phyloP scores from a whole-genome alignment of 2,797 vertebrate species.

The Podarcis lilfordi region DNA sequence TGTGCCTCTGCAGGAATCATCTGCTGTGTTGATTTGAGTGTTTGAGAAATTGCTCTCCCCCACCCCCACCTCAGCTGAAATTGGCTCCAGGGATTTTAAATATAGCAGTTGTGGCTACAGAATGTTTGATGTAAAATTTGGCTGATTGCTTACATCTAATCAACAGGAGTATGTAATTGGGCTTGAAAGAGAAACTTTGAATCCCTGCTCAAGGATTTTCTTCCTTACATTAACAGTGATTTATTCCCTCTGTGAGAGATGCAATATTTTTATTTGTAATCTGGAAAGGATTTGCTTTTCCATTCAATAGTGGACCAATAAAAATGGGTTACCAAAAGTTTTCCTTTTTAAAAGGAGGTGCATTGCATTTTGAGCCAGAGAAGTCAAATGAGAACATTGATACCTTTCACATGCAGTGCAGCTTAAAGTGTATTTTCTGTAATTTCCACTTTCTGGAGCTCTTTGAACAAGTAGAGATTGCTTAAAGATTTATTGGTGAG shows the following conservation, averaged over 20 bases:
- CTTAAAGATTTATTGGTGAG: slow-evolving; percentile 36
- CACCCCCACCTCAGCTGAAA: slow-evolving; percentile 3
- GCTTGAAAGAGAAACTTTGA: slow-evolving; percentile 49
- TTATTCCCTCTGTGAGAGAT: background rate
- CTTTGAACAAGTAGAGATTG: slow-evolving; percentile 12
- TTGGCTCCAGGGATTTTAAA: slow-evolving; percentile 9
- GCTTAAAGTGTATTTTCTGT: slow-evolving; percentile 53
- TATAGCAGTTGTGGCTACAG: background rate
- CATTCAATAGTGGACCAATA: slow-evolving; percentile 8
- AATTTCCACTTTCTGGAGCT: background rate
- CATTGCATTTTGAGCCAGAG: slow-evolving; percentile 53
- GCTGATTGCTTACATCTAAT: slow-evolving; percentile 41
- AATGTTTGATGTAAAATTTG: background rate
- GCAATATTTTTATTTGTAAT: slow-evolving; percentile 18
- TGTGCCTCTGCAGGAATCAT: background rate
- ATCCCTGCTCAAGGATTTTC: slow-evolving; percentile 21
- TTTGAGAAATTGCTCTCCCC: background rate
- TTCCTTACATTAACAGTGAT: slow-evolving; percentile 37
- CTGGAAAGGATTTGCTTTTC: slow-evolving; percentile 31
- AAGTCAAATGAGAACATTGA: slow-evolving; percentile 54
- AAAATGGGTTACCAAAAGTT: slow-evolving; percentile 38
- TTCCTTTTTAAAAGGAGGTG: slow-evolving; percentile 10
- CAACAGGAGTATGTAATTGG: slow-evolving; percentile 18
- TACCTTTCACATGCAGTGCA: slow-evolving; percentile 42
- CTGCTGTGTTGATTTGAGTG: slow-evolving; percentile 19